Base-by-base conservation (phyloP, 2,113 vertebrate genomes). In the Sebastes fasciatus region DNA sequence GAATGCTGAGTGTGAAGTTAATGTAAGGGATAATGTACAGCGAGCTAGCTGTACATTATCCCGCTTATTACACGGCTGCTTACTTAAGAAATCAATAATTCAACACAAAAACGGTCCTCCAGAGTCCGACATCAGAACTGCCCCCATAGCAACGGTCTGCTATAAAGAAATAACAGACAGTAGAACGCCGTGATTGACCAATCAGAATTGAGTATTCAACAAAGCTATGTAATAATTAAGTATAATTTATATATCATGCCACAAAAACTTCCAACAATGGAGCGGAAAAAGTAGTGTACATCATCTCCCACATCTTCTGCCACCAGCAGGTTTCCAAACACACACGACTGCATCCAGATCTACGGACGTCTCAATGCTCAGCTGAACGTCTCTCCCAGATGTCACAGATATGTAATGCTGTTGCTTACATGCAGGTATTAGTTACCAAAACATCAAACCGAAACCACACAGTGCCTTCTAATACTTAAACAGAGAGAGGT, bases 401-500 rank as follows among this genome's bases (percentile, higher is more conserved):
- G 81, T 78, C 57, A 60, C 60, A 34, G 19, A 58, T 45, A 9
- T 46, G 1, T 54, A 4, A 10, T 43, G 61, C 34, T 34, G 19
- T 57, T 46, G 51, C 65, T 51, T 17, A 40, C 74, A 48, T 51
- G 46, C 58, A 61, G 60, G 52, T 46, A 60, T 81, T 83, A 82
- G 69, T 77, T 72, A 79, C 17, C 11, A 19, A 82, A 71, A 55
- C 80, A 75, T 83, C 62, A 74, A 66, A 85, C 75, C 64, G 17
- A 34, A 69, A 83, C 73, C 79, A 80, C 6, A 46, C 42, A 21
- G n/a, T 48, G 48, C 46, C 48, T 83, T 12, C 64, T 60, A 79
- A 70, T 58, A 43, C 34, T 0, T 4, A 83, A 76, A 78, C 87
- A 87, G 81, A n/a, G 21, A 85, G 79, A 58, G 69, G 71, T 72